Conservation (phyloP, 2,888 invertebrate genomes). For the Lutraria lutraria region DNA sequence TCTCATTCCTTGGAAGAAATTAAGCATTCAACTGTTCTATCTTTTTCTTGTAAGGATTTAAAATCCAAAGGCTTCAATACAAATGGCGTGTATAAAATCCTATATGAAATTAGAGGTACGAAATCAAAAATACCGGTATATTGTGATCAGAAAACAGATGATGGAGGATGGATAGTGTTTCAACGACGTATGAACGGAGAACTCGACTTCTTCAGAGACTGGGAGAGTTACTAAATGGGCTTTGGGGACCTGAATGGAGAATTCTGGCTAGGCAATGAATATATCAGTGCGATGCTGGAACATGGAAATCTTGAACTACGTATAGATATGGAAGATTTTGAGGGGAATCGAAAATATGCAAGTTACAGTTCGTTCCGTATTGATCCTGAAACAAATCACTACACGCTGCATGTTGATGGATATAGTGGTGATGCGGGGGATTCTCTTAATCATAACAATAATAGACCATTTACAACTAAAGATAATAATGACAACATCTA, state of each 20-base stretch:
- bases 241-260: constrained; percentile 48
- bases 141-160: constrained; percentile 52
- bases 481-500: neutral
- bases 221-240: constrained; percentile 54
- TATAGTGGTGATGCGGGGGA: constrained; percentile 56
- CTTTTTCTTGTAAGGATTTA: neutral
- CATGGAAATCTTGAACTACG: constrained; percentile 37
- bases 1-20: neutral
- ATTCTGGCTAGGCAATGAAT: constrained; percentile 56
- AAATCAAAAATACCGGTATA: neutral
- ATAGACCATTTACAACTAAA: constrained; percentile 15
- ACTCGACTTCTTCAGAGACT: constrained; percentile 43
- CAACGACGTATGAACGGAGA: constrained; percentile 29
- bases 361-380: constrained; percentile 44
- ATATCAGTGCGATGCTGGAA: constrained; percentile 26
- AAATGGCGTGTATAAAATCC: neutral
- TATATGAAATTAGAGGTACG: neutral
- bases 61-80: neutral
- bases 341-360: constrained; percentile 47
- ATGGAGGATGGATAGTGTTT: constrained; percentile 51
- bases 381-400: constrained; percentile 25
- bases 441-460: constrained; percentile 34
- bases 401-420: constrained; percentile 33
- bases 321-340: constrained; percentile 46
- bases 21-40: neutral